phyloP scores from a whole-genome alignment of 2,797 vertebrate species.

The Choloepus didactylus region DNA sequence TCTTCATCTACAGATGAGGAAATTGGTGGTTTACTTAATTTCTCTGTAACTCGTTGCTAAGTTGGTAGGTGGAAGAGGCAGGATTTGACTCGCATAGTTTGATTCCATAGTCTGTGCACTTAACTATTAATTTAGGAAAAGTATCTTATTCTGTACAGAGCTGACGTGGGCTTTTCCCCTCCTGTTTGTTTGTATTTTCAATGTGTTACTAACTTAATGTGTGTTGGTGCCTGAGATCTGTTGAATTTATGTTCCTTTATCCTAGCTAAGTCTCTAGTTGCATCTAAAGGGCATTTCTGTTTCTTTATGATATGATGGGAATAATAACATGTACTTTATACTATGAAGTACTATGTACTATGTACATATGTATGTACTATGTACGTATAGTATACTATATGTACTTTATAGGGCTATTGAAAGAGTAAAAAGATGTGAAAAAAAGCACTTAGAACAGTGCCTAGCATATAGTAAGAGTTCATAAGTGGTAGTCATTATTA shows the following conservation, averaged over 20 bases:
- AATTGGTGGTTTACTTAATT: neutral
- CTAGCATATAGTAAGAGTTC: neutral
- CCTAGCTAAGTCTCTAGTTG: neutral
- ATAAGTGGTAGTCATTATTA: neutral
- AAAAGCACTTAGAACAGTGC: neutral
- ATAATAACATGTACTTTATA: neutral
- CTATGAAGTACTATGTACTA: no score
- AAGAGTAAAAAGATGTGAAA: neutral
- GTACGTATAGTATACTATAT: no score
- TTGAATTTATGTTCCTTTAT: neutral
- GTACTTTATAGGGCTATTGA: neutral
- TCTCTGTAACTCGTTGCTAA: neutral
- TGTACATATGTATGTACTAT: no score
- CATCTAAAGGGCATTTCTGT: neutral
- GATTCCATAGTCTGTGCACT: neutral
- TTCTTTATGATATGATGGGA: conserved; percentile 20
- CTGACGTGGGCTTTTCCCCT: neutral
- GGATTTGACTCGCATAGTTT: neutral
- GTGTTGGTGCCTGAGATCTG: neutral
- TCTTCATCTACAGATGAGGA: neutral
- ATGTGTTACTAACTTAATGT: neutral
- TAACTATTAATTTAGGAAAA: neutral
- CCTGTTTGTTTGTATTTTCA: neutral
- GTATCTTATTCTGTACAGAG: neutral
- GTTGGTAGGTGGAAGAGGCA: neutral